phyloP scores from a whole-genome alignment of 2,888 invertebrate species.

The Altica lythri region DNA sequence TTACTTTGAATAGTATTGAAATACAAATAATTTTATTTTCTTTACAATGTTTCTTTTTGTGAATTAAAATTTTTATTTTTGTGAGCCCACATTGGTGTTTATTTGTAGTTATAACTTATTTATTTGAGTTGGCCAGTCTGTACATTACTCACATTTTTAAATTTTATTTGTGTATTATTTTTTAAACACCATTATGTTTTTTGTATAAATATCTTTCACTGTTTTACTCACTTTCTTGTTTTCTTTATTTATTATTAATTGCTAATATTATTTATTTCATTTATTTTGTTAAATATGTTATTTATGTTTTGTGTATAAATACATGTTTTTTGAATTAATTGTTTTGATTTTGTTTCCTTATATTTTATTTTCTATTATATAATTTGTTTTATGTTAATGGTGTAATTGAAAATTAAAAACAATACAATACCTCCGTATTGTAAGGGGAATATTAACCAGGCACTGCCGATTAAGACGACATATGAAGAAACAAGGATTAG shows the following conservation, averaged over 20 bases:
- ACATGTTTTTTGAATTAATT: constrained; percentile 41
- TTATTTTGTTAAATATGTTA: constrained; percentile 41
- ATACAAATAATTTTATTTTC: too few species aligned
- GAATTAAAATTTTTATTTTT: too few species aligned
- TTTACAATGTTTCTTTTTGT: too few species aligned
- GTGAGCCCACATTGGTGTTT: too few species aligned
- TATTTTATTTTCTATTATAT: constrained; percentile 33
- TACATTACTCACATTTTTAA: constrained; percentile 1
- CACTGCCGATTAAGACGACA: too few species aligned
- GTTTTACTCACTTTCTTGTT: constrained; percentile 32
- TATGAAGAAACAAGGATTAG: too few species aligned
- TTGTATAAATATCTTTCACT: constrained; percentile 30
- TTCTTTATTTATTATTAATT: constrained; percentile 34
- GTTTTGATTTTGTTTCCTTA: constrained; percentile 42
- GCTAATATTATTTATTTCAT: constrained; percentile 34
- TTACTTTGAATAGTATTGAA: too few species aligned
- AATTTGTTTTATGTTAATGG: too few species aligned
- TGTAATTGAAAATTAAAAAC: too few species aligned
- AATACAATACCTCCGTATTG: too few species aligned
- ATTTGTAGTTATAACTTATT: constrained; percentile 26
- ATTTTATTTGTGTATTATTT: constrained; percentile 26
- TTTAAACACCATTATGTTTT: constrained; percentile 25
- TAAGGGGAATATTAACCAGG: too few species aligned
- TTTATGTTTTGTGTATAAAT: constrained; percentile 39
- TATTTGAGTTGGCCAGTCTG: constrained; percentile 29